Percentiles rank a stretch among this genome's conserved stretches.
These are phyloP conservation scores for Desoria tigrina DNA, from an alignment of 2,888 invertebrate species.

Conservation along the genomic window DNA sequence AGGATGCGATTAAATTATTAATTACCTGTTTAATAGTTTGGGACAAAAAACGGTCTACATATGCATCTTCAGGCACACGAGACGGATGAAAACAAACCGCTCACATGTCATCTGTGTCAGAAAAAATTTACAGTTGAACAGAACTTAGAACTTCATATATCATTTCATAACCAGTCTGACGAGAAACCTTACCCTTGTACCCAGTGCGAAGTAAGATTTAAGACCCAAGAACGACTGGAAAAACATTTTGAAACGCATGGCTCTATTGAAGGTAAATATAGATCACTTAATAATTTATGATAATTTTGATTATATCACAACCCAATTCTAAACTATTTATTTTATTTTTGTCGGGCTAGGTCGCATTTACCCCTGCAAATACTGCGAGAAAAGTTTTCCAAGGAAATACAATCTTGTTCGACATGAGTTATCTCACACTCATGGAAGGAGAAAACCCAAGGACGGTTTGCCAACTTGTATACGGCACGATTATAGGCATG, in stretches of 20 bases:
- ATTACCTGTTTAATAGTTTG: not conserved
- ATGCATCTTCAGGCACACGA: slow-evolving; percentile 16
- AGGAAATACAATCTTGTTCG: slow-evolving; percentile 16
- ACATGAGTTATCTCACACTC: slow-evolving; percentile 13
- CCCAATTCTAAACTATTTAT: no score
- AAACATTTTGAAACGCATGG: slow-evolving; percentile 13
- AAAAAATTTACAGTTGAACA: slow-evolving; percentile 12
- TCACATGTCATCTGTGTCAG: slow-evolving; percentile 1
- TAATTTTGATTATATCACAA: no score
- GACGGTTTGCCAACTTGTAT: slow-evolving; percentile 8
- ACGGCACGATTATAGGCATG: not conserved
- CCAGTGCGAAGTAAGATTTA: slow-evolving; percentile 8
- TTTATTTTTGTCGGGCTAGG: no score
- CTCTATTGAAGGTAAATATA: not conserved
- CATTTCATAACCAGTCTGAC: slow-evolving; percentile 10
- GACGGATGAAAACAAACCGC: slow-evolving; percentile 3
- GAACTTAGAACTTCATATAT: slow-evolving; percentile 5
- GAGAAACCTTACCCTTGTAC: slow-evolving; percentile 10
- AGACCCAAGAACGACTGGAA: slow-evolving; percentile 4
- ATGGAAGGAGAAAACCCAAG: slow-evolving; percentile 15
- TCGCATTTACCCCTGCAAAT: not conserved
- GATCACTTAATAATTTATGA: no score
- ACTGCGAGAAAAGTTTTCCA: slow-evolving; percentile 2
- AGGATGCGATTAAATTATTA: not conserved
- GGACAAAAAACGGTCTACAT: slow-evolving; percentile 15